Evolutionary conservation across 2,113 vertebrate genomes (phyloP).

Genomic region (Sylvia atricapilla): DNA sequence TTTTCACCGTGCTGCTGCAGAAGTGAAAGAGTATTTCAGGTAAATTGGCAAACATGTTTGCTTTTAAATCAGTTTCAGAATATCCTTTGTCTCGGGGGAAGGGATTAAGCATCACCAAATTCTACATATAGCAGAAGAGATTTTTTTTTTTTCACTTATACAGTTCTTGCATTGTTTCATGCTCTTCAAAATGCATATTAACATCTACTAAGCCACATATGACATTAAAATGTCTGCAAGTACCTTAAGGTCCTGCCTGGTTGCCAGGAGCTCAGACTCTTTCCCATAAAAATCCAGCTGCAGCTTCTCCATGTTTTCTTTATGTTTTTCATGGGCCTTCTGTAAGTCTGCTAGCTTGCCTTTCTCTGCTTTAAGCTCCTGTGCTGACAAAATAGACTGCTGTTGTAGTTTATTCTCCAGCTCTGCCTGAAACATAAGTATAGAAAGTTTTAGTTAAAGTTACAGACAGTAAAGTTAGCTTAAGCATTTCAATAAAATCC

Average conservation of each 20-base stretch:
- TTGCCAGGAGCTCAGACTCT: conserved; percentile 91
- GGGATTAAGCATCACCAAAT: background rate
- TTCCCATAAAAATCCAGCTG: conserved; percentile 93
- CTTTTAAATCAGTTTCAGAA: background rate
- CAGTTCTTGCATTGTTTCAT: background rate
- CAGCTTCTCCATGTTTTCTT: conserved; percentile 78
- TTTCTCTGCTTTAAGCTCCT: conserved; percentile 80
- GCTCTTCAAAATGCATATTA: background rate
- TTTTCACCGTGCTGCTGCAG: background rate
- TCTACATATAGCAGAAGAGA: background rate
- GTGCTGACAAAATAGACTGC: conserved; percentile 73
- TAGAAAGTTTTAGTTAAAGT: background rate
- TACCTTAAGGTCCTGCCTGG: conserved; percentile 94
- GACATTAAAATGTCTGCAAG: background rate
- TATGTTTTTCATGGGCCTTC: conserved; percentile 73
- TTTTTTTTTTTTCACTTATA: background rate
- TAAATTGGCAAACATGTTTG: background rate
- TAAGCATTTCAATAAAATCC: background rate
- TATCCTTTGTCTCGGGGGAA: background rate
- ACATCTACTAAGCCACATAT: background rate
- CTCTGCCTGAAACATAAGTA: conserved; percentile 78
- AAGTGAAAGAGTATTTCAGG: background rate
- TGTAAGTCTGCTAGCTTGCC: conserved; percentile 76
- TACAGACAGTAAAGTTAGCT: background rate
- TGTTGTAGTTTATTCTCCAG: conserved; percentile 81